These are phyloP conservation scores for Parnassius mnemosyne DNA, from an alignment of 2,888 invertebrate species.

Conservation along the genomic window DNA sequence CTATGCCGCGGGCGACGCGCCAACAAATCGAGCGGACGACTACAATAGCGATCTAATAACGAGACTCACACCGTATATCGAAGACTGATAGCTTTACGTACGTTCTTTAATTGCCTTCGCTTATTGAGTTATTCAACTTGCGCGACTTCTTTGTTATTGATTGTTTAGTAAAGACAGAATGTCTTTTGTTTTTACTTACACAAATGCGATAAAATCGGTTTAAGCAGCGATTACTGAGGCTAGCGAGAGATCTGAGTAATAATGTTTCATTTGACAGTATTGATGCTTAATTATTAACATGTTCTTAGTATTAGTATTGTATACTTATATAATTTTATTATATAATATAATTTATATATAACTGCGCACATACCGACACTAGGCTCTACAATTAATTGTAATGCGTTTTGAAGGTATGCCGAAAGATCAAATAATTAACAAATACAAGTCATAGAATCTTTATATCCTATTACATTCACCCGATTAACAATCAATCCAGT, in stretches of 20 bases:
- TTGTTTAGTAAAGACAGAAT: constrained; percentile 18
- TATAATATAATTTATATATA: no score
- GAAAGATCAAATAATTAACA: not conserved
- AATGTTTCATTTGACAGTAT: no score
- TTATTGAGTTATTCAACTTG: constrained; percentile 37
- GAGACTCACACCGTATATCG: constrained; percentile 20
- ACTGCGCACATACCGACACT: no score
- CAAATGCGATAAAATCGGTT: not conserved
- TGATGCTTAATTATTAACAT: no score
- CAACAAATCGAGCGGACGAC: constrained; percentile 28
- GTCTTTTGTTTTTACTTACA: not conserved
- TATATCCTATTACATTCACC: not conserved
- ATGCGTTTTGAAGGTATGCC: not conserved
- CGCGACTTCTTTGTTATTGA: constrained; percentile 16
- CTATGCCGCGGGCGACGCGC: constrained; percentile 50
- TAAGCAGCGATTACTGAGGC: not conserved
- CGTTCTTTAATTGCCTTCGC: constrained; percentile 37
- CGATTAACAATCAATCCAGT: not conserved
- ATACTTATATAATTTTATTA: no score
- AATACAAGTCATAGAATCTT: not conserved
- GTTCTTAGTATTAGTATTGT: no score
- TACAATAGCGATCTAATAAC: constrained; percentile 43
- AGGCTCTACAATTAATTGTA: no score
- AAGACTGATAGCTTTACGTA: constrained; percentile 39
- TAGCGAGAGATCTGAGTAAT: no score